Conservation (phyloP, 1,140 invertebrate species). For the Branchinecta lynchi region DNA sequence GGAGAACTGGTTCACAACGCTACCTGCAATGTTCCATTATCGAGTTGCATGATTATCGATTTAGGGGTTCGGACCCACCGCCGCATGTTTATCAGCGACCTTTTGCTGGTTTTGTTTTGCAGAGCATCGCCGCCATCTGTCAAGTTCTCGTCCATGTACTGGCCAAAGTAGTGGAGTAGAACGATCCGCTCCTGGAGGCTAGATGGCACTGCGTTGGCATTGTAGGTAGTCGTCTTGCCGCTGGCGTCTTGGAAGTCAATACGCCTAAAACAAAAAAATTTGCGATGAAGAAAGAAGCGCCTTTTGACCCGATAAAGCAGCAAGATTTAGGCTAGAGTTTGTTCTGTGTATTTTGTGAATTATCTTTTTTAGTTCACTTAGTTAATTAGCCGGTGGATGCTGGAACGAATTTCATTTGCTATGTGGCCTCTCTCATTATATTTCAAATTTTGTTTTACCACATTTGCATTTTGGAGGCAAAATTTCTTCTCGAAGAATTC, state of each 20-base stretch:
- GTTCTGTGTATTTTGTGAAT: too few relatives aligned
- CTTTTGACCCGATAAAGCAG: too few relatives aligned
- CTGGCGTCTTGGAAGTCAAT: conserved; percentile 41
- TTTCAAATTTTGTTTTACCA: too few relatives aligned
- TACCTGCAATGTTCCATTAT: conserved; percentile 44
- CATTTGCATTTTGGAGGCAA: too few relatives aligned
- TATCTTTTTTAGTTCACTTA: too few relatives aligned
- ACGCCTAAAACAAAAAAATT: conserved; percentile 30
- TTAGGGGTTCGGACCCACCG: conserved; percentile 42
- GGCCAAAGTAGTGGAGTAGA: conserved; percentile 41
- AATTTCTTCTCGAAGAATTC: too few relatives aligned
- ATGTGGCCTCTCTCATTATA: too few relatives aligned
- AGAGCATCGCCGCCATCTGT: conserved; percentile 34
- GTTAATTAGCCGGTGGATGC: too few relatives aligned
- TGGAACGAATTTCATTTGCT: too few relatives aligned
- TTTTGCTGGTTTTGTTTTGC: conserved; percentile 16
- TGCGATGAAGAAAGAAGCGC: too few relatives aligned
- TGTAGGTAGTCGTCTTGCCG: conserved; percentile 36
- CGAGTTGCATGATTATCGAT: conserved; percentile 44
- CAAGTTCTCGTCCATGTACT: conserved; percentile 47
- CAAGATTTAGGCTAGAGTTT: too few relatives aligned
- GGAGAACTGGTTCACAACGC: conserved; percentile 1
- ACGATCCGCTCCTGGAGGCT: conserved; percentile 39
- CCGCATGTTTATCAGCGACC: conserved; percentile 35
- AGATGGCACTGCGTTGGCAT: conserved; percentile 34